A percentile compares a stretch with the other conserved stretches of the same genome.
Conservation (phyloP, 35 echinoderm and acorn worm species). For the Apostichopus parvimensis region DNA sequence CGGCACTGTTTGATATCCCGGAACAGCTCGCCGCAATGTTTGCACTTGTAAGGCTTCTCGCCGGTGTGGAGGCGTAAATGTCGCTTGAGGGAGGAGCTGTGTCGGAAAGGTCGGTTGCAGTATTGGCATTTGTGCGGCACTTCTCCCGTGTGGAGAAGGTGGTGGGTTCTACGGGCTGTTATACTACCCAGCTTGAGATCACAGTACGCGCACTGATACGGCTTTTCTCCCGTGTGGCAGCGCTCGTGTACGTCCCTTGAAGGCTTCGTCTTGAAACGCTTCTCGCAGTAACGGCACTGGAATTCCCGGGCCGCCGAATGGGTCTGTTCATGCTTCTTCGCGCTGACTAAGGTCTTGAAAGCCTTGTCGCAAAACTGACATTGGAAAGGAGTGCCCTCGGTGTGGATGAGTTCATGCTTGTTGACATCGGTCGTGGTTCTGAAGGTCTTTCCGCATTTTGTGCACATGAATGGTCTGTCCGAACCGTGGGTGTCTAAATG, state of each 20-base stretch:
- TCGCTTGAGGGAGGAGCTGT: neutral
- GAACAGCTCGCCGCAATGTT: conserved; percentile 16
- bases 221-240: conserved; percentile 43
- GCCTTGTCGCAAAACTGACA: conserved; percentile 39
- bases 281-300: conserved; percentile 41
- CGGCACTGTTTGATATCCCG: conserved; percentile 12
- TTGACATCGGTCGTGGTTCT: neutral
- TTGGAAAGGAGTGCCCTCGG: conserved; percentile 1
- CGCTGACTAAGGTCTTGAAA: neutral
- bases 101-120: conserved; percentile 5
- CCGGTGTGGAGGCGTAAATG: conserved; percentile 17
- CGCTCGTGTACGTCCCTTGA: conserved; percentile 24
- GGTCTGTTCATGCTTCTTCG: conserved; percentile 1
- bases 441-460: conserved; percentile 33
- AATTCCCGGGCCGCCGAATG: neutral
- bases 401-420: conserved; percentile 21
- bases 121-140: conserved; percentile 31
- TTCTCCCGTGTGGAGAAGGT: conserved; percentile 32
- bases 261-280: conserved; percentile 11
- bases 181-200: neutral
- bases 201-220: conserved; percentile 2
- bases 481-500: conserved; percentile 15
- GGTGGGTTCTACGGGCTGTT: neutral
- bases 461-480: conserved; percentile 18
- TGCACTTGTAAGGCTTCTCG: conserved; percentile 25